A percentile compares a stretch with the other conserved stretches of the same genome.
phyloP scores from a whole-genome alignment of 2,888 invertebrate genomes.

The Drosophila siamana region DNA sequence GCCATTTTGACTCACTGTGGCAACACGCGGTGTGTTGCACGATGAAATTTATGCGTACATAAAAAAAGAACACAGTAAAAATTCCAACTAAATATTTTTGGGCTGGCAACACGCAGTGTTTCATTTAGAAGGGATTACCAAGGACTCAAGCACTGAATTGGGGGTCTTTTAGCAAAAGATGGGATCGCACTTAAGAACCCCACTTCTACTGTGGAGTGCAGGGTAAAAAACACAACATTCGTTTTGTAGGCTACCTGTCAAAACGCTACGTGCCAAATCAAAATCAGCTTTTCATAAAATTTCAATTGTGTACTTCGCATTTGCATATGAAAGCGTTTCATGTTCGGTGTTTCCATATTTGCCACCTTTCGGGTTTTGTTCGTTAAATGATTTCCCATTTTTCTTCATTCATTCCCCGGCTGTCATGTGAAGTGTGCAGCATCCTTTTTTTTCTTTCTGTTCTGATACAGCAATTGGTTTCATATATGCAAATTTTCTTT shows the following conservation, averaged over 20 bases:
- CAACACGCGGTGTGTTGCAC: conserved; percentile 36
- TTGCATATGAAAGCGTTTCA: conserved; percentile 80
- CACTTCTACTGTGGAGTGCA: conserved; percentile 56
- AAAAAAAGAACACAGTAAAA: conserved; percentile 52
- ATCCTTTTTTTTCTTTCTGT: conserved; percentile 46
- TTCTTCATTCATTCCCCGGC: conserved; percentile 41
- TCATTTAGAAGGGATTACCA: conserved; percentile 74
- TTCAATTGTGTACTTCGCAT: conserved; percentile 59
- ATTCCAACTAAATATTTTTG: conserved; percentile 62
- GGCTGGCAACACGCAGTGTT: conserved; percentile 59
- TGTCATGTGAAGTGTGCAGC: conserved; percentile 66
- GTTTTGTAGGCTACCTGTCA: conserved; percentile 41
- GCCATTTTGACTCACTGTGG: conserved; percentile 76
- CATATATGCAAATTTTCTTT: conserved; percentile 75
- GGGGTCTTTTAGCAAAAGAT: neutral
- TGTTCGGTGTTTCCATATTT: conserved; percentile 58
- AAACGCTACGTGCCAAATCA: conserved; percentile 75
- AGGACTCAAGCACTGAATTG: conserved; percentile 10
- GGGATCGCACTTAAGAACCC: conserved; percentile 46
- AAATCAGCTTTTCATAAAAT: conserved; percentile 71
- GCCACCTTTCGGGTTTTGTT: conserved; percentile 75
- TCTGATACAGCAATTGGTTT: conserved; percentile 67
- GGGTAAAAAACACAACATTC: conserved; percentile 15
- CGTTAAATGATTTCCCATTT: conserved; percentile 72
- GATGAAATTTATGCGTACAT: conserved; percentile 56